Percentiles rank a stretch among this genome's conserved stretches.
Evolutionary conservation across 2,888 invertebrate species (phyloP).

Genomic region (Plutella xylostella): DNA sequence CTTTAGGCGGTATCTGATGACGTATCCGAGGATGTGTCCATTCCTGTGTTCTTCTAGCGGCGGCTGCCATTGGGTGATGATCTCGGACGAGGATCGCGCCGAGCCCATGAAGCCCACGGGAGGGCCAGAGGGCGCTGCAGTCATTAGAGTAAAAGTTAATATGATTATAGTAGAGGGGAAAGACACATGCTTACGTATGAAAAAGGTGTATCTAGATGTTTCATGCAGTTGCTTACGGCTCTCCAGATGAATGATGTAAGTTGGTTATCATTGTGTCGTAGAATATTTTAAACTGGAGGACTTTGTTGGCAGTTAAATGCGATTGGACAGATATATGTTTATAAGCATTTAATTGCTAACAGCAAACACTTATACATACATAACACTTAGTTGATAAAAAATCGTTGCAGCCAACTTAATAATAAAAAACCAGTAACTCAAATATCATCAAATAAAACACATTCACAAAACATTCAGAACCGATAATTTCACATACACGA

Average conservation of each 20-base stretch:
- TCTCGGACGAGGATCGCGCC: slow-evolving; percentile 93
- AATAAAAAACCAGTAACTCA: slow-evolving; percentile 1
- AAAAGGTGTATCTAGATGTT: too few species aligned
- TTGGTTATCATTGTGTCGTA: too few species aligned
- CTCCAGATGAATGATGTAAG: too few species aligned
- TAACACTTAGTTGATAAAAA: slow-evolving; percentile 2
- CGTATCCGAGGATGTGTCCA: slow-evolving; percentile 94
- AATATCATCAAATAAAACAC: too few species aligned
- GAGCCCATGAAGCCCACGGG: slow-evolving; percentile 96
- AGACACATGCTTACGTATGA: too few species aligned
- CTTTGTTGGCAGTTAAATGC: too few species aligned
- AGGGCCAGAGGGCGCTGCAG: slow-evolving; percentile 92
- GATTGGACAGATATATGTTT: too few species aligned
- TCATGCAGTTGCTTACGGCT: too few species aligned
- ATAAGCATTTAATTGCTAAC: too few species aligned
- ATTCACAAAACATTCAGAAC: slow-evolving; percentile 4
- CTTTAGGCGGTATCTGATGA: slow-evolving; percentile 89
- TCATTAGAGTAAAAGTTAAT: not conserved
- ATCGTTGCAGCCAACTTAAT: slow-evolving; percentile 14
- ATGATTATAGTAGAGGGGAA: too few species aligned
- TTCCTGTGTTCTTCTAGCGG: slow-evolving; percentile 95
- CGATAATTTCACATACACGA: slow-evolving; percentile 7
- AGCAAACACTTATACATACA: not conserved
- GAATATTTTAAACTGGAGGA: too few species aligned
- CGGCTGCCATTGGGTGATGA: slow-evolving; percentile 97